A percentile compares a stretch with the other conserved stretches of the same genome.
Conservation (phyloP, 2,797 vertebrate species). For the Coranthus polyacanthus region DNA sequence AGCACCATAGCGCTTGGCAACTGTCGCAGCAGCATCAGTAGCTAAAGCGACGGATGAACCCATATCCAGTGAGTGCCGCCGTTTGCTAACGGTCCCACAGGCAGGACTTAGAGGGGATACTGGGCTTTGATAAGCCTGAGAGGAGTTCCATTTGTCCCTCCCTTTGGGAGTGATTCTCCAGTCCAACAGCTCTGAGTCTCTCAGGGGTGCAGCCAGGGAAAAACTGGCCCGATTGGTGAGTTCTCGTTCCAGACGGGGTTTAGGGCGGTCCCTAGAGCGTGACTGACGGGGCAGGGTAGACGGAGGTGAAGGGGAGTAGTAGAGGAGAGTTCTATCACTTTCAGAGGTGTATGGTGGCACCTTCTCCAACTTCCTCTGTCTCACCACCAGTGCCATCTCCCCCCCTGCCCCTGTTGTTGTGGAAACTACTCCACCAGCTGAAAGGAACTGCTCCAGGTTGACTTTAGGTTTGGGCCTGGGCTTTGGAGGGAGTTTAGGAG, state of each 20-base stretch:
- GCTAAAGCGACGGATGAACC: slow-evolving; percentile 79
- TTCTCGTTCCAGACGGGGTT: slow-evolving; percentile 73
- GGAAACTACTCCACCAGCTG: slow-evolving; percentile 77
- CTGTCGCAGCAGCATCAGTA: slow-evolving; percentile 79
- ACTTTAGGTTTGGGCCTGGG: slow-evolving; percentile 81
- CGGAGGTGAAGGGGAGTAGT: slow-evolving; percentile 78
- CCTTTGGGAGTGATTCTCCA: slow-evolving; percentile 71
- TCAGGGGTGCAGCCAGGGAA: slow-evolving; percentile 74
- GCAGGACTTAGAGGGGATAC: slow-evolving; percentile 66
- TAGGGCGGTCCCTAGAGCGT: slow-evolving; percentile 71
- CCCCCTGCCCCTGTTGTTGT: slow-evolving; percentile 55
- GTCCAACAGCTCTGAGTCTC: slow-evolving; percentile 73
- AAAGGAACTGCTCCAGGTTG: slow-evolving; percentile 81
- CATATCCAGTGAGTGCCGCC: slow-evolving; percentile 81
- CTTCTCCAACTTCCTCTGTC: slow-evolving; percentile 78
- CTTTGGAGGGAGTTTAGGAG: slow-evolving; percentile 80
- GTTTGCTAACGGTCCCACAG: slow-evolving; percentile 69
- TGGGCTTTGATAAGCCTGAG: slow-evolving; percentile 81
- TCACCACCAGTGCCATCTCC: slow-evolving; percentile 79
- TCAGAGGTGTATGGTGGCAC: slow-evolving; percentile 71
- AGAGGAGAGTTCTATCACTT: slow-evolving; percentile 81
- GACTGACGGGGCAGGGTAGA: slow-evolving; percentile 82
- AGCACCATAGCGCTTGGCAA: slow-evolving; percentile 86
- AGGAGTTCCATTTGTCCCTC: slow-evolving; percentile 82
- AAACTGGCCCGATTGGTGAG: slow-evolving; percentile 77